Evolutionary conservation across 1,140 invertebrate genomes (phyloP).

Genomic region (Triops cancriformis): DNA sequence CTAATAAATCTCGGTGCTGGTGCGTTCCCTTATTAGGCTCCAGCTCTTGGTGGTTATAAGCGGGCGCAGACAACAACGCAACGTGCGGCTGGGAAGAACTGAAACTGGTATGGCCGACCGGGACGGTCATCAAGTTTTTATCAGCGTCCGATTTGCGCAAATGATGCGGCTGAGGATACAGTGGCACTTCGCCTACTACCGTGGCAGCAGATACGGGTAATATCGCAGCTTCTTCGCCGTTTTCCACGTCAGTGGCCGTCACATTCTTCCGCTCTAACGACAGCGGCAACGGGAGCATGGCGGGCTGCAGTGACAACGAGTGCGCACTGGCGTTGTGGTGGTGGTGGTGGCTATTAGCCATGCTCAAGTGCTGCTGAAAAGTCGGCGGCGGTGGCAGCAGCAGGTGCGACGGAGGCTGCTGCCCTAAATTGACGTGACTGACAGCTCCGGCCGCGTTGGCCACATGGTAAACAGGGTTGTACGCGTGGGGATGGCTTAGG

Average conservation of each 20-base stretch:
- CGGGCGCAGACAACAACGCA: background rate
- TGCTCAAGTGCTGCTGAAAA: conserved; percentile 5
- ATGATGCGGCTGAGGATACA: conserved; percentile 7
- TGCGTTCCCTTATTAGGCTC: conserved; percentile 22
- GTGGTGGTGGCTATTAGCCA: background rate
- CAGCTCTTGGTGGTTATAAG: conserved; percentile 11
- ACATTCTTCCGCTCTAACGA: background rate
- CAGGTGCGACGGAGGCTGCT: background rate
- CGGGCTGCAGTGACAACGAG: background rate
- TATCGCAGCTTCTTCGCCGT: conserved; percentile 2
- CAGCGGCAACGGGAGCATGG: background rate
- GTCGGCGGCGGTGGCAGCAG: background rate
- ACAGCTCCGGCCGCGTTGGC: background rate
- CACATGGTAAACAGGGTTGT: background rate
- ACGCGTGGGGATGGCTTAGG: background rate
- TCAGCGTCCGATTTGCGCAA: background rate
- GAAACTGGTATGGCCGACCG: background rate
- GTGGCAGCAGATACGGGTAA: background rate
- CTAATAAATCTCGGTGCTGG: background rate
- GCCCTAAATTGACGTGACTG: background rate
- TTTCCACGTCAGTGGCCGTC: conserved; percentile 16
- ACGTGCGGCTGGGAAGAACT: background rate
- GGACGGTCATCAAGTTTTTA: background rate
- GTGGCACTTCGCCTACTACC: conserved; percentile 13
- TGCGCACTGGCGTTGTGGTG: background rate